Percentiles rank a stretch among this genome's conserved stretches.
Evolutionary conservation across 2,888 invertebrate genomes (phyloP).

Genomic region (Lydus trimaculatus): DNA sequence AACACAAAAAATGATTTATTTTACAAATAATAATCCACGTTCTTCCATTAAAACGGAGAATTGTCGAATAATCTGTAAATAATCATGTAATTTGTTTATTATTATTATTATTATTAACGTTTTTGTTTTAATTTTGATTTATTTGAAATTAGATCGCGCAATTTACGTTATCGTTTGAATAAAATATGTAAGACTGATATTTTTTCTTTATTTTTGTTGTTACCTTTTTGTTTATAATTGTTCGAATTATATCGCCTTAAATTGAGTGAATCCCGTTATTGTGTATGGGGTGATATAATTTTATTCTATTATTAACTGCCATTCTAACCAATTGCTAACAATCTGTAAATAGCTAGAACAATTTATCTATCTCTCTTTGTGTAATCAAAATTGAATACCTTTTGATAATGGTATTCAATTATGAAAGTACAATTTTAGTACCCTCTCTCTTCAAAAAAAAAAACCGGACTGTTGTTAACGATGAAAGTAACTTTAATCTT

Average conservation of each 20-base stretch:
- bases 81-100: background rate
- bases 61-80: conserved; percentile 12
- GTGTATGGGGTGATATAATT: background rate
- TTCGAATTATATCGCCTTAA: conserved; percentile 23
- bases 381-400: background rate
- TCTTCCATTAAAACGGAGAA: conserved; percentile 39
- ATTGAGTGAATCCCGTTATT: background rate
- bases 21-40: conserved; percentile 42
- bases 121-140: conserved; percentile 5
- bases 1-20: too few species aligned
- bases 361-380: background rate
- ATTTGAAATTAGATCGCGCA: background rate
- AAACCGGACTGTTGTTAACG: background rate
- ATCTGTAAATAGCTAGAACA: conserved; percentile 1
- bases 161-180: background rate
- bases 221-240: conserved; percentile 18
- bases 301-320: background rate
- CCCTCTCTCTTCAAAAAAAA: background rate
- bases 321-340: background rate
- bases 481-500: background rate
- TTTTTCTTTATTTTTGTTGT: conserved; percentile 16
- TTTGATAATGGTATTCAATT: background rate
- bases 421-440: background rate
- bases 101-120: conserved; percentile 1
- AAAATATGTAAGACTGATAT: conserved; percentile 13